phyloP scores from a whole-genome alignment of 1,140 invertebrate species.

The Carposina sasakii region DNA sequence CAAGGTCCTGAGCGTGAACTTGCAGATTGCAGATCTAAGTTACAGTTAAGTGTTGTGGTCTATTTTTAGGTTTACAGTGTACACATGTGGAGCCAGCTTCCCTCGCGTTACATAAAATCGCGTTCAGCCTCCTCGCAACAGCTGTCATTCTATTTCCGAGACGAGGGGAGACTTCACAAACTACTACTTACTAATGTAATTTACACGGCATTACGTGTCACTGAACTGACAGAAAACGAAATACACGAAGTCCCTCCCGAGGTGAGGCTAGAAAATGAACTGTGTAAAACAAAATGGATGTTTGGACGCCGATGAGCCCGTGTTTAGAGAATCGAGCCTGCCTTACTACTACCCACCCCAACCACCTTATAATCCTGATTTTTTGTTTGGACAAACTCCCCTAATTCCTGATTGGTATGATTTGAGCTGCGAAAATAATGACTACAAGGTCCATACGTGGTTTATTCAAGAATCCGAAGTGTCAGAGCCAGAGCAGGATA shows the following conservation, averaged over 20 bases:
- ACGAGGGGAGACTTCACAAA: constrained; percentile 29
- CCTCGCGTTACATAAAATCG: constrained; percentile 45
- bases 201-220: no score
- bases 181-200: no score
- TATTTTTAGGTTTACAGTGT: constrained; percentile 22
- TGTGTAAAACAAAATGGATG: no score
- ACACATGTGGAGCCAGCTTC: constrained; percentile 34
- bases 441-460: no score
- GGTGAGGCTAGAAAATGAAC: no score
- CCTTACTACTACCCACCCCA: constrained; percentile 40
- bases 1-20: no score
- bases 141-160: constrained; percentile 64
- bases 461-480: no score
- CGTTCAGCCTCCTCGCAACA: constrained; percentile 47
- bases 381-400: constrained; percentile 35
- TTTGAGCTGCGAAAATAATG: no score
- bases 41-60: no score
- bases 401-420: no score
- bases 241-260: not conserved
- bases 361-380: constrained; percentile 54
- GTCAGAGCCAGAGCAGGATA: constrained; percentile 24
- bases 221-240: no score
- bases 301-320: constrained; percentile 29
- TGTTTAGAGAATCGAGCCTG: constrained; percentile 35
- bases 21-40: no score